Base-by-base conservation (phyloP, 1,140 invertebrate species). In the Hylaeus volcanicus region DNA sequence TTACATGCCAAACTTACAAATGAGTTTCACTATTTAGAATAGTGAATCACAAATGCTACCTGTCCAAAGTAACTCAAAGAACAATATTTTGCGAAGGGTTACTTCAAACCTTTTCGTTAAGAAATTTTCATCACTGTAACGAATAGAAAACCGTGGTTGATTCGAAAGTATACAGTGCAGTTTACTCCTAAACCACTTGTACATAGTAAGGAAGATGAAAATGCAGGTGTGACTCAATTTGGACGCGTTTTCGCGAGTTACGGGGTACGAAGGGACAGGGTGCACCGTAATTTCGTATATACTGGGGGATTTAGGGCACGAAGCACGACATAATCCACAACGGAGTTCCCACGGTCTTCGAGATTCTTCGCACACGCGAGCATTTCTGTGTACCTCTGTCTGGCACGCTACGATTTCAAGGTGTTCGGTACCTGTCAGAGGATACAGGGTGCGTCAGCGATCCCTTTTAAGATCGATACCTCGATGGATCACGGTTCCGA, bases 311-410 rank as follows among this genome's bases (percentile, higher is more conserved):
- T 48, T 69, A 43, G 45, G 69, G 63, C 68, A 72, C 53, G 51
- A 45, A 60, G 14, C 48, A 77, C 41, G 48, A 68, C 43, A 74
- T 66, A 84, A 81, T 85, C 82, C 53, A 39, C 15, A 45, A 5
- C 65, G 63, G 74, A 65, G 71, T 80, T 86, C 84, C 84, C 84
- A 86, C 84, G 84, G 65, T 86, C 74, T 85, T 82, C 53, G 58
- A 68, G 74, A 81, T 85, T 70, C 69, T 63, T 81, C 73, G 56
- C 14, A 82, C 84, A 86, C 83, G 79, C 83, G 70, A 86, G 53
- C 70, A 37, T 77, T 74, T 41, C 69, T 69, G 64, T 64, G 70
- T 55, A 53, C 66, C 45, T 48, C n/a, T 26, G 9, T 64, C 73
- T 70, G 66, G 68, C 84, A 78, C 74, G 74, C 83, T 26, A 86